Evolutionary conservation across 2,797 vertebrate species (phyloP).

Genomic region (Odontamblyopus rebecca): DNA sequence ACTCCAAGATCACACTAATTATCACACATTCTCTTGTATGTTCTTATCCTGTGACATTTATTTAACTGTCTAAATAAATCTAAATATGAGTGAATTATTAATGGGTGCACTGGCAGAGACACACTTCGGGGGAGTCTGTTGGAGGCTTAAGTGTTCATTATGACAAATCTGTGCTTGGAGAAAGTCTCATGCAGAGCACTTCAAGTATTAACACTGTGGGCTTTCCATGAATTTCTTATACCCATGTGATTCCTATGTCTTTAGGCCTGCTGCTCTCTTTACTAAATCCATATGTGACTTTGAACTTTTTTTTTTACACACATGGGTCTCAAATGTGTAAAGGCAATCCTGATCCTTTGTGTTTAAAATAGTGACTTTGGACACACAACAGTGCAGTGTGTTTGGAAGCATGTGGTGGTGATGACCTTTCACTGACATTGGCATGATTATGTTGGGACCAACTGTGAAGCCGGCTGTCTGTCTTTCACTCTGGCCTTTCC

Average conservation of each 20-base stretch:
- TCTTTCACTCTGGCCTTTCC: slow-evolving; percentile 55
- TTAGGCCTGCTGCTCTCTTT: background rate
- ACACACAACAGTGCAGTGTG: slow-evolving; percentile 40
- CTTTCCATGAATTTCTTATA: slow-evolving; percentile 42
- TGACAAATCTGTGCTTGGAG: slow-evolving; percentile 49
- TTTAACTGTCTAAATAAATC: slow-evolving; percentile 61
- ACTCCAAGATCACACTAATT: background rate
- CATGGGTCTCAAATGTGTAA: slow-evolving; percentile 1
- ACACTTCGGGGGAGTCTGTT: slow-evolving; percentile 61
- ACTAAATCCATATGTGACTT: slow-evolving; percentile 21
- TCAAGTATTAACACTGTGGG: slow-evolving; percentile 44
- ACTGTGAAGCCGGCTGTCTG: slow-evolving; percentile 75
- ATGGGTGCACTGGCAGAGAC: slow-evolving; percentile 64
- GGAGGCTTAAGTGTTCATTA: slow-evolving; percentile 68
- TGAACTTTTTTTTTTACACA: slow-evolving; percentile 15
- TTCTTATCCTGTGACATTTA: slow-evolving; percentile 21
- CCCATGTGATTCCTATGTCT: slow-evolving; percentile 22
- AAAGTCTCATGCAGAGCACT: slow-evolving; percentile 43
- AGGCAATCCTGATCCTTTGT: background rate
- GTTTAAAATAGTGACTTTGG: slow-evolving; percentile 33
- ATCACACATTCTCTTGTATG: background rate
- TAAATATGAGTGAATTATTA: slow-evolving; percentile 71
- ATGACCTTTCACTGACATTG: slow-evolving; percentile 74
- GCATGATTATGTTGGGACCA: slow-evolving; percentile 57
- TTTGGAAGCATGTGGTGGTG: slow-evolving; percentile 65